Evolutionary conservation across 2,113 vertebrate species (phyloP).

Genomic region (Scartelaos histophorus): DNA sequence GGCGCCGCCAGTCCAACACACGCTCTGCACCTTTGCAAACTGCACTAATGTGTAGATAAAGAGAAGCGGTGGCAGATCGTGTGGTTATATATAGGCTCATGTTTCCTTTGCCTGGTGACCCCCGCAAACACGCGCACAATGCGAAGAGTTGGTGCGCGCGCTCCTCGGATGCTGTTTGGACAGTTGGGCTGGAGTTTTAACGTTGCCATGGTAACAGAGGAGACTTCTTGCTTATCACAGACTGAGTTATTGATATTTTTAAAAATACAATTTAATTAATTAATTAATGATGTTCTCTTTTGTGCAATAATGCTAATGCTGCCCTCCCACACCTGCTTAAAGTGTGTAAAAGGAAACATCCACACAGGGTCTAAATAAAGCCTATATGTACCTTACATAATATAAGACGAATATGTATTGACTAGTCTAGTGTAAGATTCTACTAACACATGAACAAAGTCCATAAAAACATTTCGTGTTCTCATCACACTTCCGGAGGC

Average conservation of each 20-base stretch:
- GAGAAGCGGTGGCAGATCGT: not conserved
- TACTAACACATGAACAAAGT: not conserved
- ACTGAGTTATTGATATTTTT: not conserved
- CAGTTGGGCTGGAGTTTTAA: conserved; percentile 33
- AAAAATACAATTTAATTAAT: too few relatives aligned
- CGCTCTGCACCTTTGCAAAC: not conserved
- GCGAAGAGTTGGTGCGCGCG: not conserved
- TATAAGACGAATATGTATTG: too few relatives aligned
- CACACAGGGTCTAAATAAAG: too few relatives aligned
- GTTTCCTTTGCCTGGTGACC: not conserved
- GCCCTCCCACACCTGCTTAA: too few relatives aligned
- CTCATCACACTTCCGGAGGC: not conserved
- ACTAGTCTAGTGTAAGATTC: too few relatives aligned
- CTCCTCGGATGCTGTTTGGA: conserved; percentile 37
- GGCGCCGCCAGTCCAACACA: not conserved
- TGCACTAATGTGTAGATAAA: not conserved
- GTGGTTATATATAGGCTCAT: not conserved
- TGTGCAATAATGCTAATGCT: too few relatives aligned
- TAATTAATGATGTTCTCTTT: too few relatives aligned
- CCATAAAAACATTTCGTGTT: too few relatives aligned
- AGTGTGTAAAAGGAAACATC: too few relatives aligned
- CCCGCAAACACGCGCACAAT: not conserved
- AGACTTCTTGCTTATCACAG: not conserved
- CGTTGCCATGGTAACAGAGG: conserved; percentile 62
- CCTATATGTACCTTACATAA: too few relatives aligned